Evolutionary conservation across 2,797 vertebrate species (phyloP).

Genomic region (Sciaenops ocellatus): DNA sequence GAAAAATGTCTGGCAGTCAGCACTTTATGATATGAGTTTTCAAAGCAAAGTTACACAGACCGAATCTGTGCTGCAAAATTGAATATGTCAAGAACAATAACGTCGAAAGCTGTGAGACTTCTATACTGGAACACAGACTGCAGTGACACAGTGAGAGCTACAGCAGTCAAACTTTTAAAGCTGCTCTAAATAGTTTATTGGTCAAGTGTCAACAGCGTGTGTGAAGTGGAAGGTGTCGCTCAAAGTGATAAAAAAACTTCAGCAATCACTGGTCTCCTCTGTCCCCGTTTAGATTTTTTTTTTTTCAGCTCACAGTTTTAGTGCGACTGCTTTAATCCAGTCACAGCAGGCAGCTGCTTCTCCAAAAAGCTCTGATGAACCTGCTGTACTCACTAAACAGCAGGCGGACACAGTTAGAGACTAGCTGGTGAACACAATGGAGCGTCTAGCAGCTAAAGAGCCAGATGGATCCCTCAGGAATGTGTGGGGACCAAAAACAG

Average conservation of each 20-base stretch:
- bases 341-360: not conserved
- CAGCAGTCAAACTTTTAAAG: not conserved
- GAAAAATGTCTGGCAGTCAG: not conserved
- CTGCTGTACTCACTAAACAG: not conserved
- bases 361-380: not conserved
- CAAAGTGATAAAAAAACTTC: not conserved
- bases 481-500: not conserved
- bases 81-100: not conserved
- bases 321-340: not conserved
- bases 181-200: not conserved
- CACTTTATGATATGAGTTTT: not conserved
- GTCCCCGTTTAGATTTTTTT: not conserved
- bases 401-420: too few species aligned
- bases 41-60: not conserved
- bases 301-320: not conserved
- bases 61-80: not conserved
- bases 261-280: not conserved
- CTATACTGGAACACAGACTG: not conserved
- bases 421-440: too few species aligned
- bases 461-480: not conserved
- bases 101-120: not conserved
- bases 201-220: not conserved
- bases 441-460: too few species aligned
- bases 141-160: not conserved
- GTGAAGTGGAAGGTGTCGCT: not conserved